These are phyloP conservation scores for Stenotaenia linearis DNA, from an alignment of 2,888 invertebrate species.

Conservation along the genomic window DNA sequence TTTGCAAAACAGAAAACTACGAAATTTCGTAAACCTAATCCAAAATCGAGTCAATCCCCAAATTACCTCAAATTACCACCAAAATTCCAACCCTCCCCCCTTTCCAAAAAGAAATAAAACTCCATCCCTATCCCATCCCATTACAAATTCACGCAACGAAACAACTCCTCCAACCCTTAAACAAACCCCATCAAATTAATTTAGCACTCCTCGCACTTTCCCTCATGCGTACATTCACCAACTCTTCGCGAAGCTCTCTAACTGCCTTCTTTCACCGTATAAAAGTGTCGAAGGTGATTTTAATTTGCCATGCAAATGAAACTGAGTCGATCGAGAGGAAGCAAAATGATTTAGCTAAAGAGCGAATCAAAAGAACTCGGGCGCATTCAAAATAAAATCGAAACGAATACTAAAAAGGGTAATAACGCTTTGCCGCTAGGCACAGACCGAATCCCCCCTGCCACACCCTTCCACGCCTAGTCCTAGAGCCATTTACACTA, in stretches of 20 bases:
- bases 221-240: neutral
- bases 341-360: slow-evolving; percentile 23
- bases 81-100: neutral
- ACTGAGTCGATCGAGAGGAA: slow-evolving; percentile 20
- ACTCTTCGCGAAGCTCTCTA: neutral
- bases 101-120: neutral
- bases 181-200: slow-evolving; percentile 26
- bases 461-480: neutral
- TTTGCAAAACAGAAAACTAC: no score
- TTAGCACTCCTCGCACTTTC: neutral
- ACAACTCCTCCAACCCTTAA: slow-evolving; percentile 2
- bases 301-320: slow-evolving; percentile 26
- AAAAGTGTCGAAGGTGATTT: slow-evolving; percentile 26
- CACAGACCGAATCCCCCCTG: neutral
- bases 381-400: slow-evolving; percentile 20
- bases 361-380: slow-evolving; percentile 20
- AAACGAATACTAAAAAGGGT: slow-evolving; percentile 17
- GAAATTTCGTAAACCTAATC: neutral
- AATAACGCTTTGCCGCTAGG: neutral
- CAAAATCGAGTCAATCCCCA: no score
- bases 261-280: neutral
- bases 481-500: slow-evolving; percentile 3
- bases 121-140: neutral
- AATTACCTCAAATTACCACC: no score
- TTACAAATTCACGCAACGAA: slow-evolving; percentile 8